Percentiles rank a stretch among this genome's conserved stretches.
Evolutionary conservation across 2,113 vertebrate species (phyloP).

Genomic region (Corapipo altera): DNA sequence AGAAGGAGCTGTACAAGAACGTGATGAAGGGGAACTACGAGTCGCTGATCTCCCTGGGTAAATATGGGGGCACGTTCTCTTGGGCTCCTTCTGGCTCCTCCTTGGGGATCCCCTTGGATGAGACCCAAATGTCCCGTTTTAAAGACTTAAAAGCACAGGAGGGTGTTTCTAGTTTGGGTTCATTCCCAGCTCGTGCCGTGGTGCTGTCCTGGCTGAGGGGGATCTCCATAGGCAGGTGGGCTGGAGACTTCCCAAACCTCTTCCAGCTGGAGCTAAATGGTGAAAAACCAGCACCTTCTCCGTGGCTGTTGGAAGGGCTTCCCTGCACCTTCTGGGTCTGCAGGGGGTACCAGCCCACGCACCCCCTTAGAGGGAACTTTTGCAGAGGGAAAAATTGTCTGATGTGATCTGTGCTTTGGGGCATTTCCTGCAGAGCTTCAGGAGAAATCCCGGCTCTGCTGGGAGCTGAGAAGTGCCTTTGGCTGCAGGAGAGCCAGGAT

Average conservation of each 20-base stretch:
- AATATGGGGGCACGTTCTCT: neutral
- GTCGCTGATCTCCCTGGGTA: conserved; percentile 79
- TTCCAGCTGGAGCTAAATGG: neutral
- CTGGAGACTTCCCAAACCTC: neutral
- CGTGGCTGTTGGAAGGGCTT: neutral
- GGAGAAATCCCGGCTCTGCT: neutral
- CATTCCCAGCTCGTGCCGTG: accelerated
- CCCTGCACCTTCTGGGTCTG: neutral
- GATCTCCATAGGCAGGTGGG: neutral
- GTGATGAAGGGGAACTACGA: conserved; percentile 81
- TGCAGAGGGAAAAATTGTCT: neutral
- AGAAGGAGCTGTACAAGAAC: conserved; percentile 82
- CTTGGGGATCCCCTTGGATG: neutral
- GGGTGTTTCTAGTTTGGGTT: neutral
- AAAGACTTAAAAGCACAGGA: neutral
- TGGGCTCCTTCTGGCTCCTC: neutral
- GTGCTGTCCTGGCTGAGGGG: neutral
- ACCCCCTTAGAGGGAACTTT: neutral
- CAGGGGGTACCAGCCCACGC: neutral
- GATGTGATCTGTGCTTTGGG: neutral
- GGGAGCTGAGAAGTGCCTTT: neutral
- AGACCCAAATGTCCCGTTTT: neutral
- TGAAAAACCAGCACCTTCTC: neutral
- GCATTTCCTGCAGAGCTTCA: neutral
- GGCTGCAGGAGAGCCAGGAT: neutral